These are phyloP conservation scores for Zootoca vivipara DNA, from an alignment of 2,113 vertebrate genomes.

Conservation along the genomic window DNA sequence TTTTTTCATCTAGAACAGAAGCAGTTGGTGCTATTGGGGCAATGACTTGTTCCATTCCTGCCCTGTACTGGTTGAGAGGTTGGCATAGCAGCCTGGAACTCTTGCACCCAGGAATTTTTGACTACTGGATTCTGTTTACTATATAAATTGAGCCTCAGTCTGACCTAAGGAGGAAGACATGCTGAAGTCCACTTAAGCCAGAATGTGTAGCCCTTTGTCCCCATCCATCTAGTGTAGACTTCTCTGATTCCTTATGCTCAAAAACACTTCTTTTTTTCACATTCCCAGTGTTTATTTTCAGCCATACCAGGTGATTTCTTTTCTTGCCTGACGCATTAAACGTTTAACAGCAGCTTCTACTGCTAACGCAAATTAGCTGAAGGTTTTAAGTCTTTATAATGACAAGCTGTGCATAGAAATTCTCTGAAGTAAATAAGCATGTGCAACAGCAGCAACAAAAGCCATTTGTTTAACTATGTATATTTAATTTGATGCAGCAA, in stretches of 20 bases:
- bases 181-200: no score
- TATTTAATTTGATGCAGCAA: slow-evolving; percentile 39
- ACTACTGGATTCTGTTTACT: no score
- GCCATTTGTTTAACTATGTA: not conserved
- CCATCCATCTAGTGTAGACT: not conserved
- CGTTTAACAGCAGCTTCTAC: slow-evolving; percentile 16
- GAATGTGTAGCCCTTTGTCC: no score
- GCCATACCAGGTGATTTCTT: not conserved
- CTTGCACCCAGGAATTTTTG: no score
- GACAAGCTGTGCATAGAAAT: slow-evolving; percentile 11
- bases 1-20: no score
- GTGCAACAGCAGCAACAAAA: slow-evolving; percentile 1
- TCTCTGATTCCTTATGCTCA: not conserved
- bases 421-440: slow-evolving; percentile 2
- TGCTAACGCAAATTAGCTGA: slow-evolving; percentile 17
- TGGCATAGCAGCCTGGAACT: no score
- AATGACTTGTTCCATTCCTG: no score
- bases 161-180: no score
- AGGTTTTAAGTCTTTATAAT: slow-evolving; percentile 12
- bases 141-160: no score
- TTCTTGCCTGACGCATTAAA: not conserved
- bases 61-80: no score
- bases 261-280: not conserved
- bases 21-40: no score
- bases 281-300: not conserved